Base-by-base conservation (phyloP, 2,797 vertebrate genomes). In the Avahi laniger region DNA sequence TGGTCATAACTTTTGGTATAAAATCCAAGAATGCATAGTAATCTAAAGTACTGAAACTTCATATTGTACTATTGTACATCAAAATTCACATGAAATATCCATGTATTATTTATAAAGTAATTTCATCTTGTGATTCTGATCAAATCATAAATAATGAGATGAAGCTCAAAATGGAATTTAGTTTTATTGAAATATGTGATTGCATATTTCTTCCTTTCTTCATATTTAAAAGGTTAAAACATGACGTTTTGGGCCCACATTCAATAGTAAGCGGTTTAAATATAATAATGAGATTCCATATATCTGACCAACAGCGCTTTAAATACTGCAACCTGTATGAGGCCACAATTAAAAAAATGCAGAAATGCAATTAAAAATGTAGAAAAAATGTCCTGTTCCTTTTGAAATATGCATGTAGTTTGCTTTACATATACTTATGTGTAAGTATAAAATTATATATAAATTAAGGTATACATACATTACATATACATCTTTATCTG, bases 151-250 rank as follows among this genome's bases (percentile, higher is more conserved):
- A 81, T 89, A 52, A 92, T 52, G 83, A 95, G 80, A 93, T 81
- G 83, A 89, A 73, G 52, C 59, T 14, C 41, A 79, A 94, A 94
- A 76, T 91, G 69, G 91, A 91, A 97, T 96, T 96, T 69, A 73
- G 82, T 17, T 87, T 91, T 93, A 94, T 20, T 96, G 96, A 97
- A 97, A 91, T 76, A 86, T 88, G 20, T 85, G 59, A 95, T 93
- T 92, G 48, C 76, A 89, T 78, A 96, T 89, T 92, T 96, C 78
- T 93, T 93, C 22, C 6, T 41, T 92, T 94, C 92, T 79, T 91
- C 90, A 85, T 72, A 93, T 59, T 92, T 80, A 94, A 97, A 97
- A 95, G 81, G 85, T 97, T 93, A 97, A 95, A 96, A 91, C 75
- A 83, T 94, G 95, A 93, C 81, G 97, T 96, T 97, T 93, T 92